Base-by-base conservation (phyloP, 2,888 invertebrate species). In the Thyatira batis region DNA sequence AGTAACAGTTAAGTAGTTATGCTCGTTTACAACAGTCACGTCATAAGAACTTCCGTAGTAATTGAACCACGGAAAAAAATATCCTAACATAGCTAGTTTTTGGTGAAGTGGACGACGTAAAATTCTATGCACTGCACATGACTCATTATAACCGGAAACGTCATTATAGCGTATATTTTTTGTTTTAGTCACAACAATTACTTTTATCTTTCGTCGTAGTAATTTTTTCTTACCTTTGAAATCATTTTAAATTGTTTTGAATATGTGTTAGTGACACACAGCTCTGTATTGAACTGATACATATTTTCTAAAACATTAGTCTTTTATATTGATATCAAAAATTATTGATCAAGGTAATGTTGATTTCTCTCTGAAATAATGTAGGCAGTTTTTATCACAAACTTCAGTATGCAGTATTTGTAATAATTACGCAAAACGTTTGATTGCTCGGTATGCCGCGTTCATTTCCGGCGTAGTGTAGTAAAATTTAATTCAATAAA, bases 251-350 rank as follows among this genome's bases (percentile, higher is more conserved):
- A 54, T 49, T 52, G 39, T 8, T 13, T 39, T 39, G 11, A n/a
- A 50, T 33, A 33, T 50, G 50, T 50, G 55, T 67, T 64, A 52
- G 27, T 51, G 27, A 49, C 43, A 46, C 43, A 48, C 61, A 66
- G 55, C 54, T 55, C 54, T 57, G 60, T 43, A 58, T 51, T 54
- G 50, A 66, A 75, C 69, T 79, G 76, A 76, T 75, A 70, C 62
- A 52, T 65, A 57, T 52, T 48, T 28, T 43, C 51, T 52, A 57
- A 60, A 60, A 53, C 52, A 52, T 50, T 56, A 66, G 71, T 61
- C 72, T 78, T 80, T 74, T 78, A 80, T 80, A 80, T 74, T 58
- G 57, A 61, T 39, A 39, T 5, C 39, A 67, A 67, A 67, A 57
- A 69, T 65, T 65, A 65, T 66, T 69, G 59, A 55, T 63, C 61